phyloP scores from a whole-genome alignment of 2,113 vertebrate genomes.

The Thamnophis sirtalis region DNA sequence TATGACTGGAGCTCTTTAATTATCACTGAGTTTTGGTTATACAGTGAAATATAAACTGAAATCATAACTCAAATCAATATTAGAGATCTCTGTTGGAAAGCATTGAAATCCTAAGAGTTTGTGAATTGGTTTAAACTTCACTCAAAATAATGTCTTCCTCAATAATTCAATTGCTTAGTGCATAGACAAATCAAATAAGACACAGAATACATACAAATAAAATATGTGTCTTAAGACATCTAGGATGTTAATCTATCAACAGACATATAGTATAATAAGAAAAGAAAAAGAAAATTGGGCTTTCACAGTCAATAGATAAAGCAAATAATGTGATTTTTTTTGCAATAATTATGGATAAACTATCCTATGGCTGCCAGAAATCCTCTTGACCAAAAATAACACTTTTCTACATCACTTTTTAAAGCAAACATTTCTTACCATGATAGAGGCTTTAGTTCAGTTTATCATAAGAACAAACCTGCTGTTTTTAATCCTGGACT shows the following conservation, averaged over 20 bases:
- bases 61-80: background rate
- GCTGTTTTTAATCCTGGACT: constrained; percentile 6
- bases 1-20: background rate
- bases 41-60: background rate
- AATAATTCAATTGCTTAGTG: background rate
- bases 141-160: constrained; percentile 22
- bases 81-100: background rate
- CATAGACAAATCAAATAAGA: background rate
- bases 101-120: background rate
- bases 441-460: constrained; percentile 14
- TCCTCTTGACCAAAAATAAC: constrained; percentile 62
- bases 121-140: background rate
- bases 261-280: constrained; percentile 17
- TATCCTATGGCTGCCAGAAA: constrained; percentile 56
- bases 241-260: constrained; percentile 11
- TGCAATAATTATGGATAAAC: constrained; percentile 26
- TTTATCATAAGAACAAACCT: constrained; percentile 15
- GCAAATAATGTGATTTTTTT: constrained; percentile 49
- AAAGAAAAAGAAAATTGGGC: constrained; percentile 21
- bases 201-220: background rate
- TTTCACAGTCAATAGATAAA: constrained; percentile 31
- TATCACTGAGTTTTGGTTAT: background rate
- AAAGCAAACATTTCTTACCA: constrained; percentile 12
- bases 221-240: constrained; percentile 22
- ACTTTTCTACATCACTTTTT: constrained; percentile 56